Evolutionary conservation across 2,113 vertebrate species (phyloP).

Genomic region (Dendrocopos noguchii): DNA sequence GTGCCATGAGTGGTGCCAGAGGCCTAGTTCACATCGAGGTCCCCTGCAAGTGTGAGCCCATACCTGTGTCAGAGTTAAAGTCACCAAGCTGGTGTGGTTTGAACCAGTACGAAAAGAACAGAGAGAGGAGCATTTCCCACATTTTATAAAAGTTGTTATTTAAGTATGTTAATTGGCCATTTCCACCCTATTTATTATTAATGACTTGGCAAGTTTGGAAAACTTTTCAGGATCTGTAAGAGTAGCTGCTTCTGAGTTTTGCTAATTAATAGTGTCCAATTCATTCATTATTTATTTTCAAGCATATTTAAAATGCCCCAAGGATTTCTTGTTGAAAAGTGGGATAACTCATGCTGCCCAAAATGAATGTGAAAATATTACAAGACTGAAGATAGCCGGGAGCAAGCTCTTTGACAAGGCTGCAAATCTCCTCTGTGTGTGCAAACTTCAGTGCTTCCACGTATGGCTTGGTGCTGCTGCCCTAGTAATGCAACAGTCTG

Average conservation of each 20-base stretch:
- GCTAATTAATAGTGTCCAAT: conserved; percentile 59
- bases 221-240: conserved; percentile 46
- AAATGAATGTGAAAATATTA: conserved; percentile 49
- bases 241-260: conserved; percentile 24
- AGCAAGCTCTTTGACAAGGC: conserved; percentile 40
- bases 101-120: not conserved
- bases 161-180: conserved; percentile 59
- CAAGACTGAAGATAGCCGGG: conserved; percentile 15
- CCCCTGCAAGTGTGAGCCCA: not conserved
- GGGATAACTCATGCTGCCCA: conserved; percentile 37
- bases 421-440: conserved; percentile 13
- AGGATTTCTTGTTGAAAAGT: conserved; percentile 3
- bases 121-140: not conserved
- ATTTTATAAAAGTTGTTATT: conserved; percentile 35
- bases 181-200: conserved; percentile 64
- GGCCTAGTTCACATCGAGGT: not conserved
- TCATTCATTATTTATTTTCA: conserved; percentile 62
- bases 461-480: not conserved
- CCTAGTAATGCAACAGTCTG: not conserved
- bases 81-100: not conserved
- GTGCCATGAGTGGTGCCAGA: not conserved
- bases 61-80: not conserved
- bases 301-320: conserved; percentile 29
- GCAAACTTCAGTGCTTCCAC: not conserved
- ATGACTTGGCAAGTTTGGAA: conserved; percentile 54